phyloP scores from a whole-genome alignment of 2,797 vertebrate genomes.

The Muscicapa comitata region DNA sequence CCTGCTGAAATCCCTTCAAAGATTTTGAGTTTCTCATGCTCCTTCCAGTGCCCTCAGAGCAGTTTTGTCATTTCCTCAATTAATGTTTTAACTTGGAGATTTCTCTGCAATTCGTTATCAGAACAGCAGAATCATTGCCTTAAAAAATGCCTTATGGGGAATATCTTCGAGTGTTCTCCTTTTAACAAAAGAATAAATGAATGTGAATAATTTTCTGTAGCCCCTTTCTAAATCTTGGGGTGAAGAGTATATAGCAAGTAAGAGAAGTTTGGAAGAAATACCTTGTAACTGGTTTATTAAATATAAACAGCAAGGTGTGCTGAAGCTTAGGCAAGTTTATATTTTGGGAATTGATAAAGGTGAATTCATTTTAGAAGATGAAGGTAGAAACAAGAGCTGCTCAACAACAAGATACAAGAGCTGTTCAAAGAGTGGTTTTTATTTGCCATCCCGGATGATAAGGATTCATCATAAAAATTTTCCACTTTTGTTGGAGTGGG shows the following conservation, averaged over 20 bases:
- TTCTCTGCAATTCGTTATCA: not conserved
- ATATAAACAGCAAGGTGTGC: not conserved
- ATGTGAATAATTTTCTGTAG: not conserved
- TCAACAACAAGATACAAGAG: not conserved
- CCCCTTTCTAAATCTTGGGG: not conserved
- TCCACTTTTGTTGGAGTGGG: not conserved
- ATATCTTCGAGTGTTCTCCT: not conserved
- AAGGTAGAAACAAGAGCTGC: not conserved
- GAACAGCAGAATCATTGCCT: not conserved
- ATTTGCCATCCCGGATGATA: not conserved
- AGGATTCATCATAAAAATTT: not conserved
- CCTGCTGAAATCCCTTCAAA: not conserved
- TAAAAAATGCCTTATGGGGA: not conserved
- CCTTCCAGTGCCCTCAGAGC: not conserved
- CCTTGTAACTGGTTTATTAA: not conserved
- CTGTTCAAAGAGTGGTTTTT: not conserved
- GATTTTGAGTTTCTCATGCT: constrained; percentile 11
- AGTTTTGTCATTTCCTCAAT: not conserved
- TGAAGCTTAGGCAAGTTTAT: not conserved
- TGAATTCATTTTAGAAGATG: not conserved
- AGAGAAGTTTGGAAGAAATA: not conserved
- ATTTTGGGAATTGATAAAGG: not conserved
- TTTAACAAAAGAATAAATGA: not conserved
- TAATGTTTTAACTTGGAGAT: not conserved
- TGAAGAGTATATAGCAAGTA: not conserved